A percentile compares a stretch with the other conserved stretches of the same genome.
Conservation (phyloP, 2,888 invertebrate genomes). For the Dynastes hyllus region DNA sequence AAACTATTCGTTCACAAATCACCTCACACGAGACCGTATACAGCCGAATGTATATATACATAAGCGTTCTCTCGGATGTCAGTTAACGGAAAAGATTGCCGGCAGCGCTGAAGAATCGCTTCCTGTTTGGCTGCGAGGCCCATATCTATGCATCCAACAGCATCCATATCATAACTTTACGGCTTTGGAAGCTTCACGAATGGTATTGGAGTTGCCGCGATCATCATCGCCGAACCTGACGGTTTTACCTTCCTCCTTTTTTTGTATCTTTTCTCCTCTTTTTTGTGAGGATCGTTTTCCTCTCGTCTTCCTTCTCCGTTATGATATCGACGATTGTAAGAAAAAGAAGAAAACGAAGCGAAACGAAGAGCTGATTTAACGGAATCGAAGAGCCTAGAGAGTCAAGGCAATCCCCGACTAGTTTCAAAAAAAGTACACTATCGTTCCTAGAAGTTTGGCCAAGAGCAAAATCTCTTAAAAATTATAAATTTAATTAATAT, state of each 20-base stretch:
- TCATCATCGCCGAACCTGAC: conserved; percentile 11
- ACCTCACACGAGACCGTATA: background rate
- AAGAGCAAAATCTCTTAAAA: too few relatives aligned
- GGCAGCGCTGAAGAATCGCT: conserved; percentile 58
- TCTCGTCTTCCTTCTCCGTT: conserved; percentile 6
- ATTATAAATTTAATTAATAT: too few relatives aligned
- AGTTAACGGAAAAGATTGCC: conserved; percentile 61
- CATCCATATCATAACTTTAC: conserved; percentile 39
- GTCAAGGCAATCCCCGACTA: background rate
- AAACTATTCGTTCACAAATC: background rate
- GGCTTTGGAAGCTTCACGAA: conserved; percentile 21
- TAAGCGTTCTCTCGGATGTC: conserved; percentile 57
- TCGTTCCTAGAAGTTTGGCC: too few relatives aligned
- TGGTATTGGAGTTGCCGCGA: conserved; percentile 6
- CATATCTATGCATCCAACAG: conserved; percentile 50
- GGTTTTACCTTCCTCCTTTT: conserved; percentile 14
- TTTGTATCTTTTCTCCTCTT: too few relatives aligned
- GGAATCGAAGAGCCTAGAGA: conserved; percentile 52
- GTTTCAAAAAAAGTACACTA: background rate
- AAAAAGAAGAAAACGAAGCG: background rate
- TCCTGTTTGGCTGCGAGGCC: conserved; percentile 60
- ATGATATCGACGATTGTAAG: background rate
- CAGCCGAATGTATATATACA: background rate
- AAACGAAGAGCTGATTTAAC: conserved; percentile 55
- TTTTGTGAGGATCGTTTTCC: background rate